Evolutionary conservation across 2,888 invertebrate species (phyloP).

Genomic region (Arenicola marina): DNA sequence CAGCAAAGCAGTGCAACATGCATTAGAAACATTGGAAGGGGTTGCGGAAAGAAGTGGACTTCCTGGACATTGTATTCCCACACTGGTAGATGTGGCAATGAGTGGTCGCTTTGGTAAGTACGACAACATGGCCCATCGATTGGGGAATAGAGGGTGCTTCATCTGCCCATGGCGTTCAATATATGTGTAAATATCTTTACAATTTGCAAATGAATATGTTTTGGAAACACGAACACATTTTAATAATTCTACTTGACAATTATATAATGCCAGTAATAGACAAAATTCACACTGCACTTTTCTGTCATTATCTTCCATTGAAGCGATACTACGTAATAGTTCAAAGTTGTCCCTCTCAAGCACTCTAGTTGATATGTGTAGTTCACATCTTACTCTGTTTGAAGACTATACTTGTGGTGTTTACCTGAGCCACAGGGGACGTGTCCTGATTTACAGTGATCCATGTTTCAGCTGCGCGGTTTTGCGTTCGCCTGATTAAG

Average conservation of each 20-base stretch:
- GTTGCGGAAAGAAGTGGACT: neutral
- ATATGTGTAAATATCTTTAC: no score
- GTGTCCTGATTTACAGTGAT: no score
- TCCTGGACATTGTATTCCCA: neutral
- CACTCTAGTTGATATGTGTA: neutral
- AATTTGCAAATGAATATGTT: no score
- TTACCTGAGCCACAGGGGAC: no score
- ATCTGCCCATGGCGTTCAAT: no score
- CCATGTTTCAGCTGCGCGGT: slow-evolving; percentile 2
- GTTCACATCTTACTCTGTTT: neutral
- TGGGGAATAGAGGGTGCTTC: no score
- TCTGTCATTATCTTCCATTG: no score
- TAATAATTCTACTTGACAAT: neutral
- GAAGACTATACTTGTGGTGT: neutral
- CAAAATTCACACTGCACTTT: no score
- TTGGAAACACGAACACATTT: neutral
- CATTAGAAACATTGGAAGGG: neutral
- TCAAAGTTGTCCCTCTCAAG: neutral
- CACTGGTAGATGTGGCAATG: neutral
- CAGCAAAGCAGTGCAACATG: neutral
- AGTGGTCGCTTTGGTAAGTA: neutral
- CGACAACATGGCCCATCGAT: neutral
- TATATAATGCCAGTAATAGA: neutral
- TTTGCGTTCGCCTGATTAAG: slow-evolving; percentile 37
- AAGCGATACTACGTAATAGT: no score